A percentile compares a stretch with the other conserved stretches of the same genome.
These are phyloP conservation scores for Argentina silus DNA, from an alignment of 2,797 vertebrate species.

Conservation along the genomic window DNA sequence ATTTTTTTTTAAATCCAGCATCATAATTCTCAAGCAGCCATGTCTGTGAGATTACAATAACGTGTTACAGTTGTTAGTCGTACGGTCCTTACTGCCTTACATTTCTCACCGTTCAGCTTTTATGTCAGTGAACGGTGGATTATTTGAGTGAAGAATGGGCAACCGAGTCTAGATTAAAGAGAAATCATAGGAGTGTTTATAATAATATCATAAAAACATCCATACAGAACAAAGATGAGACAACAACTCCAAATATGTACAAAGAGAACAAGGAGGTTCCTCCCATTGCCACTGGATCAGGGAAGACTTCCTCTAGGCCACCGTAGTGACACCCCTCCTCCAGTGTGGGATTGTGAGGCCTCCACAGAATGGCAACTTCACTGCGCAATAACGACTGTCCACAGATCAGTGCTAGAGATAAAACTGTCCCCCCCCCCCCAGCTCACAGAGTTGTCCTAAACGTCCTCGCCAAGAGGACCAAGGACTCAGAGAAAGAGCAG, in stretches of 20 bases:
- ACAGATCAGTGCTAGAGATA: neutral
- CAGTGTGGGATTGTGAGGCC: conserved; percentile 21
- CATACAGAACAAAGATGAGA: conserved; percentile 69
- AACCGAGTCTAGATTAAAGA: conserved; percentile 64
- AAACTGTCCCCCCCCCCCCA: neutral
- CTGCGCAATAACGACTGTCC: conserved; percentile 24
- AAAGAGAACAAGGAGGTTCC: conserved; percentile 69
- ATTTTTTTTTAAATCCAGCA: neutral
- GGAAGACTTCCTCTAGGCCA: conserved; percentile 41
- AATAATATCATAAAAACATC: conserved; percentile 73
- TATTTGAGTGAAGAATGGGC: conserved; percentile 9
- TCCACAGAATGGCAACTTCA: conserved; percentile 44
- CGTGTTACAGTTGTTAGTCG: neutral
- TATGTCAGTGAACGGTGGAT: neutral
- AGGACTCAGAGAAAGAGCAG: neutral
- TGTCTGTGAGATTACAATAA: neutral
- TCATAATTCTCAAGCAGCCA: neutral
- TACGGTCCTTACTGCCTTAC: neutral
- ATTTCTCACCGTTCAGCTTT: neutral
- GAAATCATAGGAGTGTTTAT: conserved; percentile 66
- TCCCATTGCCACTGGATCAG: conserved; percentile 39
- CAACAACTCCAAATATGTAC: conserved; percentile 69
- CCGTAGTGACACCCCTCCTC: conserved; percentile 38
- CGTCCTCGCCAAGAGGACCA: neutral
- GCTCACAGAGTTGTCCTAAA: neutral